Evolutionary conservation across 1,140 invertebrate species (phyloP), one percentile per base, ranked within the genome.

Genomic region (Drosophila varians): DNA sequence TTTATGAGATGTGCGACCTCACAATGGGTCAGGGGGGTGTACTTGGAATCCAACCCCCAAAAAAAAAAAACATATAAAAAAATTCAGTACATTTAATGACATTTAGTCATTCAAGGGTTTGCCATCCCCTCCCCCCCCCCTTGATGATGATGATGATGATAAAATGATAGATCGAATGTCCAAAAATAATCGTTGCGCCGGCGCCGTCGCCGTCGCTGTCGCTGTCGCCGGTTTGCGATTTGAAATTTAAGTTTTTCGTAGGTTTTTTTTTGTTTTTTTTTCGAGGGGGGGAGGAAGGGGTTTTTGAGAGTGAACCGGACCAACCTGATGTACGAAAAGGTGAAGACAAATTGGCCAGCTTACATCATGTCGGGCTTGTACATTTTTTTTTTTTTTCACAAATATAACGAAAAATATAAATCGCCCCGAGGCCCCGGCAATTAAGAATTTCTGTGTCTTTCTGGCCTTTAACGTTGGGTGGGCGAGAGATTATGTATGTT

Each of bases 11-110:
- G 62, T 60, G 55, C 70, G 16, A 49, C 58, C 40, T 49, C 25
- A 80, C 80, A 73, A 45, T 86, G 76, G 80, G 80, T 84, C 80
- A 84, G 82, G 80, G 80, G 82, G 82, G 80, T 82, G 82, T 79
- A 76, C 34, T 31, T 11, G 2, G 4, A n/a, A 31, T 9, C 8
- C 8, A 26, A 26, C 0, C 6, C 0, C 8, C 2, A 26, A 26
- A 26, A 26, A 26, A 26, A 28, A 36, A 77, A 45, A 70, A 69
- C 7, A 52, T 42, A 69, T 55, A 43, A 60, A 76, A 51, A 84
- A 86, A 80, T 80, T 87, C 58, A 86, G 80, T 87, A 80, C 68
- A 77, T 76, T 86, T 86, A 86, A 86, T 73, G 76, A 74, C 77
- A 43, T 86, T 84, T 86, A 79, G 80, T 84, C 80, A 79, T 86